phyloP scores from a whole-genome alignment of 2,888 invertebrate genomes.

The Eristalinus sepulchralis region DNA sequence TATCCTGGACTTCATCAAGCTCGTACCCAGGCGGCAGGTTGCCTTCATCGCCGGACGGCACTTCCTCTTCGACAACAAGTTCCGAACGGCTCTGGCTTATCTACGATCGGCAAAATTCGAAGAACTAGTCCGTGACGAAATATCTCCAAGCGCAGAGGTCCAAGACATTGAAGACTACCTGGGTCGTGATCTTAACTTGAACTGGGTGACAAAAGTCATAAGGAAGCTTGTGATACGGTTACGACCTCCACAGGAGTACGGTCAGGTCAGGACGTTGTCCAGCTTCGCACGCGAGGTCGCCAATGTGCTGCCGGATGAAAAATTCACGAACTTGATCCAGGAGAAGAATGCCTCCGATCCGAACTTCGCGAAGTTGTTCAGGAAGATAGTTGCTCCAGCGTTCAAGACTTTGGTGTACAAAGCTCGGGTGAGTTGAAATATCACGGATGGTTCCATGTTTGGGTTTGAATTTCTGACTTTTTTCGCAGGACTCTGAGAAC shows the following conservation, averaged over 20 bases:
- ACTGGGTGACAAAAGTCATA: constrained; percentile 15
- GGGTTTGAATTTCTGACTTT: neutral
- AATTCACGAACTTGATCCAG: constrained; percentile 22
- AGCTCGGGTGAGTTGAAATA: constrained; percentile 40
- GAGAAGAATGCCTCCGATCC: constrained; percentile 14
- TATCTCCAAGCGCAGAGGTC: constrained; percentile 36
- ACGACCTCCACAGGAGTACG: constrained; percentile 29
- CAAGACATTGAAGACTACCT: constrained; percentile 29
- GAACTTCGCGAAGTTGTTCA: constrained; percentile 12
- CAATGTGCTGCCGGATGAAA: constrained; percentile 35
- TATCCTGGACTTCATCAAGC: constrained; percentile 39
- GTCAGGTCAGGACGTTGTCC: constrained; percentile 9
- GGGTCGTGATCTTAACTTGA: constrained; percentile 39
- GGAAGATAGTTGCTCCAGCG: constrained; percentile 8
- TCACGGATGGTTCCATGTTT: neutral
- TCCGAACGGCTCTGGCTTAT: constrained; percentile 38
- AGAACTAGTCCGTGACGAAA: constrained; percentile 16
- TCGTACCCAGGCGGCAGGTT: constrained; percentile 38
- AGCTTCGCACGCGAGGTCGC: constrained; percentile 46
- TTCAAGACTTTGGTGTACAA: constrained; percentile 36
- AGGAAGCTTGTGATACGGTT: neutral
- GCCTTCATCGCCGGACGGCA: constrained; percentile 38
- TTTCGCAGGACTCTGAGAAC: constrained; percentile 19
- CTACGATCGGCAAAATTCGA: constrained; percentile 39
- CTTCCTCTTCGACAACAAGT: constrained; percentile 33